phyloP scores from a whole-genome alignment of 2,797 vertebrate species.

The Eospalax fontanierii region DNA sequence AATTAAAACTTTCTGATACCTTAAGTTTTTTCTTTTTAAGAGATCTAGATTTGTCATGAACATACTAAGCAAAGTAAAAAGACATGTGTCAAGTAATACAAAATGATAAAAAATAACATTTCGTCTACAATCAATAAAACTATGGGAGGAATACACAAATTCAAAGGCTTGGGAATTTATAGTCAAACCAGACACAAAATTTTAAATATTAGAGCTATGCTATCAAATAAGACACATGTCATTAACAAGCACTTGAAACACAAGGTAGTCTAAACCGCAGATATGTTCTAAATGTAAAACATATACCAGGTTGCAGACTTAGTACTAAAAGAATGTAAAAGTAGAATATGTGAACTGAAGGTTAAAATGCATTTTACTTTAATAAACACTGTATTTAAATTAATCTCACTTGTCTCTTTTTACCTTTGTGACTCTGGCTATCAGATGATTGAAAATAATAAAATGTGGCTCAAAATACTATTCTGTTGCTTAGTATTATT shows the following conservation, averaged over 20 bases:
- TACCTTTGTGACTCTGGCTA: slow-evolving; percentile 9
- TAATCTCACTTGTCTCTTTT: background rate
- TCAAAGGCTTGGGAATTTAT: background rate
- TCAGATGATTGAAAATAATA: background rate
- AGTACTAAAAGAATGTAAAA: slow-evolving; percentile 7
- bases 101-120: slow-evolving; percentile 5
- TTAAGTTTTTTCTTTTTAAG: background rate
- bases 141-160: background rate
- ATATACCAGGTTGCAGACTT: background rate
- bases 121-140: slow-evolving; percentile 37
- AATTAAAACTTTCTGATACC: slow-evolving; percentile 11
- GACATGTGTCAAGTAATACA: background rate
- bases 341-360: background rate
- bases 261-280: background rate
- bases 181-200: background rate
- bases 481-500: background rate
- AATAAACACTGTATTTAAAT: no score
- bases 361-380: background rate
- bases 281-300: background rate
- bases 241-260: background rate
- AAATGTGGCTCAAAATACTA: no score
- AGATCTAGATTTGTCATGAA: background rate
- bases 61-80: slow-evolving; percentile 37
- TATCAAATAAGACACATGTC: background rate
- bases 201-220: background rate